A percentile compares a stretch with the other conserved stretches of the same genome.
Evolutionary conservation across 2,888 invertebrate species (phyloP).

Genomic region (Hydroisotoma schaefferi): DNA sequence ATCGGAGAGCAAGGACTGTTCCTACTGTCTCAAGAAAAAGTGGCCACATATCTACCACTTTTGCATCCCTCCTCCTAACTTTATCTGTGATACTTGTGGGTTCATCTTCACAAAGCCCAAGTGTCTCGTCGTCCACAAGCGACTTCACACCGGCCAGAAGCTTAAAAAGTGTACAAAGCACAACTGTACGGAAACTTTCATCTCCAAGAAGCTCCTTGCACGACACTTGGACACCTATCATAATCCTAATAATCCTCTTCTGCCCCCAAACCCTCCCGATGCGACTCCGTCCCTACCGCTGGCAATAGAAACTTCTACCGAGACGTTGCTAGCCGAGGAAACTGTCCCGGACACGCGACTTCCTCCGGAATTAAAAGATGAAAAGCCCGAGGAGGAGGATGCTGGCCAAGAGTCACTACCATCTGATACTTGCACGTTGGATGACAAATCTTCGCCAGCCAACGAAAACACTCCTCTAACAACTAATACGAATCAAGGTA

Average conservation of each 20-base stretch:
- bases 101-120: conserved; percentile 71
- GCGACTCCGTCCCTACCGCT: too few species aligned
- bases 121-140: conserved; percentile 76
- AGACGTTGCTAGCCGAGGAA: too few species aligned
- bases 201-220: conserved; percentile 71
- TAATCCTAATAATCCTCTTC: conserved; percentile 7
- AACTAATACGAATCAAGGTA: not conserved
- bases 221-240: conserved; percentile 60
- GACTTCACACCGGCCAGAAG: conserved; percentile 67
- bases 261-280: too few species aligned
- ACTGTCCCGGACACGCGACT: too few species aligned
- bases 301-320: too few species aligned
- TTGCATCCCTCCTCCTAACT: conserved; percentile 73
- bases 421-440: not conserved
- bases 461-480: not conserved
- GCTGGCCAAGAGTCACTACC: not conserved
- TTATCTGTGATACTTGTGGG: conserved; percentile 77
- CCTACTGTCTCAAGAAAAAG: conserved; percentile 79
- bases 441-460: not conserved
- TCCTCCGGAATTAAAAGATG: too few species aligned
- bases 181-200: conserved; percentile 73
- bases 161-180: conserved; percentile 64
- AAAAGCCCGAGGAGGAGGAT: not conserved
- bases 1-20: conserved; percentile 79
- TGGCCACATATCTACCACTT: conserved; percentile 92